These are phyloP conservation scores for Colletes gigas DNA, from an alignment of 1,140 invertebrate species.

Conservation along the genomic window DNA sequence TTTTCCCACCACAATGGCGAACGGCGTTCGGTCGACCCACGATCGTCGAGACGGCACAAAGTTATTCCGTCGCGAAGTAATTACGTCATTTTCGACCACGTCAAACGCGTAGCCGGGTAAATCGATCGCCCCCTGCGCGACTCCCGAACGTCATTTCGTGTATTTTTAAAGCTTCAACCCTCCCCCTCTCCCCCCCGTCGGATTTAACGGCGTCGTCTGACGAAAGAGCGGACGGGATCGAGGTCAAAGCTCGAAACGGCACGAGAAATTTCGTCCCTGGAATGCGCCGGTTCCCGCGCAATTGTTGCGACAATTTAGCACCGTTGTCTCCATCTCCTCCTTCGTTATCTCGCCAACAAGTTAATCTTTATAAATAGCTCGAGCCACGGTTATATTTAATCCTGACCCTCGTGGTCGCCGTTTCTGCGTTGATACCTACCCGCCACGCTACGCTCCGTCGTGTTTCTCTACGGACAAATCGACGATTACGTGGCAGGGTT, in stretches of 20 bases:
- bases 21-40: too few relatives aligned
- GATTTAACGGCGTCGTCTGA: conserved; percentile 17
- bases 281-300: conserved; percentile 69
- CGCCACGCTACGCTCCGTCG: conserved; percentile 30
- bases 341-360: conserved; percentile 79
- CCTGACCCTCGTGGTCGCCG: conserved; percentile 74
- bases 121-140: neutral
- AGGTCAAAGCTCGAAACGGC: conserved; percentile 62
- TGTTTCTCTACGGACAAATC: conserved; percentile 7
- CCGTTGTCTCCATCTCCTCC: conserved; percentile 71
- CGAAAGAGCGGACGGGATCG: conserved; percentile 41
- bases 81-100: neutral
- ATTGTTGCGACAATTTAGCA: conserved; percentile 77
- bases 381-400: conserved; percentile 80
- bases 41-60: too few relatives aligned
- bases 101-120: neutral
- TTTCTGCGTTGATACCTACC: conserved; percentile 69
- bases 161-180: conserved; percentile 39
- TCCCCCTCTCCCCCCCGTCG: neutral
- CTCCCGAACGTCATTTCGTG: conserved; percentile 37
- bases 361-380: conserved; percentile 81
- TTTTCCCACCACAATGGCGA: too few relatives aligned
- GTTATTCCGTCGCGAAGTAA: neutral
- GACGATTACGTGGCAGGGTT: neutral
- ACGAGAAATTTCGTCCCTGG: conserved; percentile 70